phyloP scores from a whole-genome alignment of 2,888 invertebrate genomes.

The Barypeithes pellucidus region DNA sequence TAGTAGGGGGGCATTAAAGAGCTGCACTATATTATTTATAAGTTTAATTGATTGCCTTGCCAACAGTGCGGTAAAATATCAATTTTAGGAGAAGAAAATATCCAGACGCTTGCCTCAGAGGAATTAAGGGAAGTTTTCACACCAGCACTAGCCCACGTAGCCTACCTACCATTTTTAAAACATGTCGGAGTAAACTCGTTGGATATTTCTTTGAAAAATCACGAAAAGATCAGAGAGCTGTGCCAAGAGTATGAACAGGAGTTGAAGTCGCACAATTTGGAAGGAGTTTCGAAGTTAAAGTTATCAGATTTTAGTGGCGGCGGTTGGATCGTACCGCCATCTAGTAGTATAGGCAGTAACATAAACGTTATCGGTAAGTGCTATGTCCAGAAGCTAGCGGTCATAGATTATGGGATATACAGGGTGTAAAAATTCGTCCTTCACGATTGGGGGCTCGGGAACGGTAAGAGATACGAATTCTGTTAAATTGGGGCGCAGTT shows the following conservation, averaged over 20 bases:
- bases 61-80: no score
- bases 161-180: slow-evolving; percentile 84
- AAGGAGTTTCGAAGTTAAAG: slow-evolving; percentile 53
- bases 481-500: no score
- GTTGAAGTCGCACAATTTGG: slow-evolving; percentile 50
- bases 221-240: slow-evolving; percentile 82
- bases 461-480: no score
- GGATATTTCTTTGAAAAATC: slow-evolving; percentile 84
- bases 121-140: slow-evolving; percentile 90
- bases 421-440: no score
- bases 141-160: slow-evolving; percentile 86
- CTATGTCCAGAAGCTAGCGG: no score
- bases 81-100: slow-evolving; percentile 60
- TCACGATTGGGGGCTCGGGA: no score
- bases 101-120: slow-evolving; percentile 74
- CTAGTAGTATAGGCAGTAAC: slow-evolving; percentile 85
- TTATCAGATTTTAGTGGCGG: slow-evolving; percentile 55
- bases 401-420: no score
- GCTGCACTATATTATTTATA: no score
- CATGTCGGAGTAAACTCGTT: slow-evolving; percentile 82
- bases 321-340: slow-evolving; percentile 54
- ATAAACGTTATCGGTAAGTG: slow-evolving; percentile 66
- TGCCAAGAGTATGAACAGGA: slow-evolving; percentile 83
- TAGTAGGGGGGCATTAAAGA: no score
- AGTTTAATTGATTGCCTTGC: no score